These are phyloP conservation scores for Augochlorella aurata DNA, from an alignment of 2,888 invertebrate genomes.

Conservation along the genomic window DNA sequence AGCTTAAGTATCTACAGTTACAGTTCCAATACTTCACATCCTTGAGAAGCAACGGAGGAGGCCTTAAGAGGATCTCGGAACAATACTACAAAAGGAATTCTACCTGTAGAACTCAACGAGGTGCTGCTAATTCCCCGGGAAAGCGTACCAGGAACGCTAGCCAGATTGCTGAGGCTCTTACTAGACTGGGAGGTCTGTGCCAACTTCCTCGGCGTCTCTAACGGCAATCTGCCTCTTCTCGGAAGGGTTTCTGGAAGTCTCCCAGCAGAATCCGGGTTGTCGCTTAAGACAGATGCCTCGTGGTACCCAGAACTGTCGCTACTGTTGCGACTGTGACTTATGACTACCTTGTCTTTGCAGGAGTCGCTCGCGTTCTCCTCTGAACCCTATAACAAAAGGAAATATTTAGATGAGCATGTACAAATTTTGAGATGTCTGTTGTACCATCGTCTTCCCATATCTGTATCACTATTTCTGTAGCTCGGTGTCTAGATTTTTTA, in stretches of 20 bases:
- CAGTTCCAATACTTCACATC: background rate
- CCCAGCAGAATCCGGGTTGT: constrained; percentile 82
- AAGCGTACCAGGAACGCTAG: constrained; percentile 67
- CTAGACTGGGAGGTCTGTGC: constrained; percentile 78
- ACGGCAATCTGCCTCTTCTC: constrained; percentile 77
- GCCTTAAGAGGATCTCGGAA: background rate
- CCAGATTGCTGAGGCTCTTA: constrained; percentile 79
- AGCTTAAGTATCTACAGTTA: background rate
- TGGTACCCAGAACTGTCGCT: constrained; percentile 89
- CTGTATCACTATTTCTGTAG: no score
- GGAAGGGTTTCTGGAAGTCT: constrained; percentile 80
- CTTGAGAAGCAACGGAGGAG: background rate
- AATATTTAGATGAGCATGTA: background rate
- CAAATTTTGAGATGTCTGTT: no score
- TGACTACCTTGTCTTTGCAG: constrained; percentile 82
- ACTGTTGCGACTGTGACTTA: constrained; percentile 88
- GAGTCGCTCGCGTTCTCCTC: constrained; percentile 51
- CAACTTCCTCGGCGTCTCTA: constrained; percentile 75
- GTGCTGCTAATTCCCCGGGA: constrained; percentile 75
- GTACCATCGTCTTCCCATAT: no score
- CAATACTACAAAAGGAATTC: constrained; percentile 34
- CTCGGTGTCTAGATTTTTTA: no score
- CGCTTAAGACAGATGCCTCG: constrained; percentile 86
- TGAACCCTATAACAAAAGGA: constrained; percentile 8
- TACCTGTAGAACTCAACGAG: constrained; percentile 79